A percentile compares a stretch with the other conserved stretches of the same genome.
Conservation (phyloP, 2,113 vertebrate genomes). For the Loxodonta africana region DNA sequence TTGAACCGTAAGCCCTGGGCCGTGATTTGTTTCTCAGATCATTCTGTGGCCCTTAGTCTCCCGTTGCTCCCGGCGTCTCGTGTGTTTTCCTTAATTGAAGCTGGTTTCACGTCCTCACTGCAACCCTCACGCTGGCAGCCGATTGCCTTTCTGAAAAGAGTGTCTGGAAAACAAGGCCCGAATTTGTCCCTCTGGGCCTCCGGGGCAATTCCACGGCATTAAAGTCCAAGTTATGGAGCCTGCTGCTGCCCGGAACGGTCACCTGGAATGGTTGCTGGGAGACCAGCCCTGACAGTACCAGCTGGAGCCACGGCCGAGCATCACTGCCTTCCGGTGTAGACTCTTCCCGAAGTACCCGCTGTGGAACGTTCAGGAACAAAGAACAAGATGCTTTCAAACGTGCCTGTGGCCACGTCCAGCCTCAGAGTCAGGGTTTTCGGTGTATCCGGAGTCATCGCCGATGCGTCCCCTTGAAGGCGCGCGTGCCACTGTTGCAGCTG, state of each 20-base stretch:
- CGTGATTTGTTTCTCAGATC: fast-evolving
- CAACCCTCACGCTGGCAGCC: background rate
- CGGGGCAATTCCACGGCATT: background rate
- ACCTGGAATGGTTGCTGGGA: background rate
- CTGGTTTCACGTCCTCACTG: background rate
- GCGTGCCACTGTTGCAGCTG: background rate
- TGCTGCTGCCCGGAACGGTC: background rate
- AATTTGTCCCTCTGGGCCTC: background rate
- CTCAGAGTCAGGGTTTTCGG: background rate
- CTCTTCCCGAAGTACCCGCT: background rate
- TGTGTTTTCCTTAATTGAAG: background rate
- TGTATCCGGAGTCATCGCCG: background rate
- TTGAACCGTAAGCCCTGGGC: background rate
- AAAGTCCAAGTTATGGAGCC: background rate
- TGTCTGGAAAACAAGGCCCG: background rate
- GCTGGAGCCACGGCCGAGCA: fast-evolving
- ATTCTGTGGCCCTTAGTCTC: fast-evolving
- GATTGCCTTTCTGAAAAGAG: background rate
- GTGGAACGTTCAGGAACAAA: background rate
- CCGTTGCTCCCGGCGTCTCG: too few relatives aligned
- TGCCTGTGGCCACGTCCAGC: background rate
- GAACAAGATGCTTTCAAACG: background rate
- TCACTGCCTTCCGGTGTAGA: background rate
- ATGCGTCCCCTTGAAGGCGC: background rate
- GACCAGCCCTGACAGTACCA: fast-evolving